phyloP scores from a whole-genome alignment of 1,140 invertebrate species.

The Micrasema longulum region DNA sequence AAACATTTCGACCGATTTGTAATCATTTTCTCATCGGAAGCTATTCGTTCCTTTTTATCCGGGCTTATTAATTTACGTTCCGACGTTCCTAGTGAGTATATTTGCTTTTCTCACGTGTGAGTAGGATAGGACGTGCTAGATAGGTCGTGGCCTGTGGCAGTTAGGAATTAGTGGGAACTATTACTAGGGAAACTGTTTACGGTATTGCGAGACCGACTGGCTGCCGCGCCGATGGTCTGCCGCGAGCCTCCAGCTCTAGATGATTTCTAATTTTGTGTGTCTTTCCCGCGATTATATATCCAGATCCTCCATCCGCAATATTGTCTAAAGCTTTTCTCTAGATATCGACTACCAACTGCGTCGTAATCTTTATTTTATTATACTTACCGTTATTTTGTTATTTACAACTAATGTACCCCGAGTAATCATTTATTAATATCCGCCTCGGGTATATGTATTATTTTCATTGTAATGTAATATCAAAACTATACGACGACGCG shows the following conservation, averaged over 20 bases:
- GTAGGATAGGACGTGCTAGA: background rate
- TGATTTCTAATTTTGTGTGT: slow-evolving; percentile 27
- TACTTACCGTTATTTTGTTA: too few relatives aligned
- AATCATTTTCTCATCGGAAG: background rate
- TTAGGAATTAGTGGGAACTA: slow-evolving; percentile 29
- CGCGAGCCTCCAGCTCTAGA: slow-evolving; percentile 27
- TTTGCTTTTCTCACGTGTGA: slow-evolving; percentile 1
- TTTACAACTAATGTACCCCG: too few relatives aligned
- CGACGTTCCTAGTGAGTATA: background rate
- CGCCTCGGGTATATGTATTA: too few relatives aligned
- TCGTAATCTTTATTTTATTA: too few relatives aligned
- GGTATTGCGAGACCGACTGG: slow-evolving; percentile 22
- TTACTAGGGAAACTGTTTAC: slow-evolving; percentile 32
- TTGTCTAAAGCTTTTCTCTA: background rate
- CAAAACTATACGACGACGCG: too few relatives aligned
- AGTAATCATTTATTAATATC: too few relatives aligned
- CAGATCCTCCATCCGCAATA: background rate
- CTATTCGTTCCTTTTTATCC: slow-evolving; percentile 10
- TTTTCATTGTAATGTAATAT: too few relatives aligned
- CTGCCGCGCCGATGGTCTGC: background rate
- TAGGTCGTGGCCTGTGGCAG: slow-evolving; percentile 5
- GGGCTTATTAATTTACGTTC: background rate
- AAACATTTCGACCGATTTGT: background rate
- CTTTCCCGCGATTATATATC: slow-evolving; percentile 30
- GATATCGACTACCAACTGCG: too few relatives aligned